Evolutionary conservation across 53 echinoderm and acorn worm genomes (phyloP).

Genomic region (Zoroaster sp.): DNA sequence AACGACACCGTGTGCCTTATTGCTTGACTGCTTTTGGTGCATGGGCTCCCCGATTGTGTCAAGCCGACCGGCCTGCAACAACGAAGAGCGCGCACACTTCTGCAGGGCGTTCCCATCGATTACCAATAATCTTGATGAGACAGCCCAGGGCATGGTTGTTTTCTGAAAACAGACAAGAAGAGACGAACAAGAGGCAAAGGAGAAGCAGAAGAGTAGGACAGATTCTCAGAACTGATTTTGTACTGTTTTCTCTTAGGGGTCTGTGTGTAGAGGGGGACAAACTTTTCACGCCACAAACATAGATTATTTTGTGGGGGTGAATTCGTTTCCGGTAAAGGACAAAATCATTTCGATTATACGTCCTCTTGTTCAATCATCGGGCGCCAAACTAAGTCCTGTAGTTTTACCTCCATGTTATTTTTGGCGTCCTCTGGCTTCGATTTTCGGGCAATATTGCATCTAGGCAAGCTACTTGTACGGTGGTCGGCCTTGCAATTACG

Average conservation of each 20-base stretch:
- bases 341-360: constrained; percentile 44
- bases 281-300: not conserved
- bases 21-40: constrained; percentile 21
- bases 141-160: not conserved
- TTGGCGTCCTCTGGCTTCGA: constrained; percentile 31
- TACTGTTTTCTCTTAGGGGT: not conserved
- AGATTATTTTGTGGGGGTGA: constrained; percentile 27
- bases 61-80: constrained; percentile 3
- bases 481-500: not conserved
- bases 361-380: not conserved
- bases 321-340: constrained; percentile 40
- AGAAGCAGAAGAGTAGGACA: not conserved
- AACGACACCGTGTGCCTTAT: not conserved
- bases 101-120: constrained; percentile 11
- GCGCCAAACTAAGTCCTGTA: not conserved
- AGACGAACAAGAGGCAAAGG: not conserved
- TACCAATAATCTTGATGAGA: constrained; percentile 32
- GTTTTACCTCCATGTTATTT: not conserved
- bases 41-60: not conserved
- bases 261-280: not conserved
- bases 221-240: not conserved
- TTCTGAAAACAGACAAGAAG: not conserved
- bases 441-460: not conserved
- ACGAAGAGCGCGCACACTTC: not conserved
- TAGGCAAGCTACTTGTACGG: not conserved